Percentiles rank a stretch among this genome's conserved stretches.
phyloP scores from a whole-genome alignment of 2,797 vertebrate species.

The Myotis daubentonii region DNA sequence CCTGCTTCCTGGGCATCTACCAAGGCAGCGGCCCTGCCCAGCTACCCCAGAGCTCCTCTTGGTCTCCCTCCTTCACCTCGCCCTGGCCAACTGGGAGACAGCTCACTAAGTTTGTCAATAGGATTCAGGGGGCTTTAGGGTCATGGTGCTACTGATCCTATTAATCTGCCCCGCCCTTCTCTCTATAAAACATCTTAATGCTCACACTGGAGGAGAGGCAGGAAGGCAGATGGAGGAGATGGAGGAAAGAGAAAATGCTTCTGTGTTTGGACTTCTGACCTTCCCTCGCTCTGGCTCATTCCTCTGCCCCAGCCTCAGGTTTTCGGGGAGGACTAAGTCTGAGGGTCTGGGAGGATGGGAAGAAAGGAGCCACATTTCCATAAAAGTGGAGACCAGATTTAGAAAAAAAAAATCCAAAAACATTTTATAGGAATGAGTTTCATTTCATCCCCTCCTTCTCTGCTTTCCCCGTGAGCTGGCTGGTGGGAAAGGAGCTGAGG shows the following conservation, averaged over 20 bases:
- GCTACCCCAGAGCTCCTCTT: not conserved
- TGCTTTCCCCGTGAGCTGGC: not conserved
- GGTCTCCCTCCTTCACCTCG: not conserved
- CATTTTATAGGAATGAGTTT: not conserved
- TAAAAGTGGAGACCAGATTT: not conserved
- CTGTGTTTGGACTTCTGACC: not conserved
- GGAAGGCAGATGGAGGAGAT: not conserved
- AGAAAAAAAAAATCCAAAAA: not conserved
- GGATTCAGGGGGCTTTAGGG: slow-evolving; percentile 64
- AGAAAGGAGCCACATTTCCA: not conserved
- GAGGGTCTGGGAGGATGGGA: not conserved
- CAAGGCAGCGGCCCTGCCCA: not conserved
- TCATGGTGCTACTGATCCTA: slow-evolving; percentile 76
- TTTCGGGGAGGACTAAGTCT: slow-evolving; percentile 8
- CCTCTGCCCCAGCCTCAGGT: not conserved
- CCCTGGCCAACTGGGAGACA: not conserved
- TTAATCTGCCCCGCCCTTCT: slow-evolving; percentile 71
- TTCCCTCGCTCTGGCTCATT: not conserved
- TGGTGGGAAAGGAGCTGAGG: not conserved
- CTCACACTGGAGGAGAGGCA: not conserved
- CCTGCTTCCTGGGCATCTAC: not conserved
- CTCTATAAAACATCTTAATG: slow-evolving; percentile 69
- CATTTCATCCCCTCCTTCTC: not conserved
- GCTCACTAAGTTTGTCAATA: slow-evolving; percentile 77
- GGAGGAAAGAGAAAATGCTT: not conserved